phyloP scores from a whole-genome alignment of 2,888 invertebrate genomes.

The Lacanobia oleracea region DNA sequence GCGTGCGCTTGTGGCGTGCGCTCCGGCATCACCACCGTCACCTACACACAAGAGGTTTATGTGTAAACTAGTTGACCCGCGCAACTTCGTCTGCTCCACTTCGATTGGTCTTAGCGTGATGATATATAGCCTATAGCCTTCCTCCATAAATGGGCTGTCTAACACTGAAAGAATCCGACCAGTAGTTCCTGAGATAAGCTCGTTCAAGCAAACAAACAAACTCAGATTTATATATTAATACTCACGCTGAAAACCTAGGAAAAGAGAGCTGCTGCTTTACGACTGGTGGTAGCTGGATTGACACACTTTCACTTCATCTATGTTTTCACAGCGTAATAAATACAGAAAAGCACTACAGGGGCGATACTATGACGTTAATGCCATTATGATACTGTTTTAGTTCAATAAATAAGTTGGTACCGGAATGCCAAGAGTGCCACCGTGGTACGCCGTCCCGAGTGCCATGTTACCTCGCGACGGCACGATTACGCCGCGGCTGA shows the following conservation, averaged over 20 bases:
- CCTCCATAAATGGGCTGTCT: too few species aligned
- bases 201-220: too few species aligned
- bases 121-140: too few species aligned
- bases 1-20: constrained; percentile 79
- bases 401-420: constrained; percentile 64
- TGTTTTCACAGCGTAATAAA: neutral
- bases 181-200: too few species aligned
- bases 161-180: too few species aligned
- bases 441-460: constrained; percentile 86
- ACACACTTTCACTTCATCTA: too few species aligned
- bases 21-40: constrained; percentile 85
- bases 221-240: too few species aligned
- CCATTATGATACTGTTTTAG: neutral
- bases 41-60: constrained; percentile 67
- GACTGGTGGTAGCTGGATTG: too few species aligned
- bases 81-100: too few species aligned
- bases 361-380: neutral
- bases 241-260: neutral
- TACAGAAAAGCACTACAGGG: neutral
- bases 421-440: constrained; percentile 81
- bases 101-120: too few species aligned
- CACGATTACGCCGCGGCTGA: constrained; percentile 81
- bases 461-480: constrained; percentile 86
- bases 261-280: neutral
- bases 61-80: too few species aligned